Base-by-base conservation (phyloP, 2,113 vertebrate species). In the Semnornis frantzii region DNA sequence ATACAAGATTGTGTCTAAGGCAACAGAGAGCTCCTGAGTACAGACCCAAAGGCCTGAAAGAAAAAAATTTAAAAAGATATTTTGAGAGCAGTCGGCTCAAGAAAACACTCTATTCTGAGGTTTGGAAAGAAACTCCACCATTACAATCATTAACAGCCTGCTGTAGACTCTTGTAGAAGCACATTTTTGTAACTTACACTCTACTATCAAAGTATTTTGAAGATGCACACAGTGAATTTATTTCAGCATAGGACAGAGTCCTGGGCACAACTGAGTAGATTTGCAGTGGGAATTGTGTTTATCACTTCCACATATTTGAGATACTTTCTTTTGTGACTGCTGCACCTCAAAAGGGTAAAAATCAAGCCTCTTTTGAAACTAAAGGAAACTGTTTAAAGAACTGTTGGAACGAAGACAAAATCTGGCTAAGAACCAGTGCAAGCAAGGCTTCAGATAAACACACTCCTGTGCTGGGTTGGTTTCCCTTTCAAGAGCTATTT, bases 1-100 rank as follows among this genome's bases (percentile, higher is more conserved):
- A 92, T 92, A 86, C 63, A 76, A 82, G 84, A 76, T 63, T 94
- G 90, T 96, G 86, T 95, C 92, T 96, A 94, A 96, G 90, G 90
- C 91, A 94, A 91, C 91, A 94, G 93, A 92, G 74, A 82, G 55
- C 87, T 96, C 89, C 84, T 60, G 74, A 92, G 84, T 46, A 82
- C 44, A 79, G n/a, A 96, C 87, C 66, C 90, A 85, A 92, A 91
- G 66, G 34, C 75, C 90, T 94, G 9, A 21, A 20, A 21, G 20
- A 48, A 21, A 21, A 48, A 48, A 65, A 9, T 39, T 39, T 63
- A 34, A 80, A 81, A 80, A 37, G 13, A 89, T 34, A 16, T 72
- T 89, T 75, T 82, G 69, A 63, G 57, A 92, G 82, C n/a, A 93
- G 66, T 5, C 66, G 89, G 39, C 83, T 89, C 73, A 75, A 87